A percentile compares a stretch with the other conserved stretches of the same genome.
phyloP scores from a whole-genome alignment of 2,113 vertebrate species.

The Eclectus roratus region DNA sequence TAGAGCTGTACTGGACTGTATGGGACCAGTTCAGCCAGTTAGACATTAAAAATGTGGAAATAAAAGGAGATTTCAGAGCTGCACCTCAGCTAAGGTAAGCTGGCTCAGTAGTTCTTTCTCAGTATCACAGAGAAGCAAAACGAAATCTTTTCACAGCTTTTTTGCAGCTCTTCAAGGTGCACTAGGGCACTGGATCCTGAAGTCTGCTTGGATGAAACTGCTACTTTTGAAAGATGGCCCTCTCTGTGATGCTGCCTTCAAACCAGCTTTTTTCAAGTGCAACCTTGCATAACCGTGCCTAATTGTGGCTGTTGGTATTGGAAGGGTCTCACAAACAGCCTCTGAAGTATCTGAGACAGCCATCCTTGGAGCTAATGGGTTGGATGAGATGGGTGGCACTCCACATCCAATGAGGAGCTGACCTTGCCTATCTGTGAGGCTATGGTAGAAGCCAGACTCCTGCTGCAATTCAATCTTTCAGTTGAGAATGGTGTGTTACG shows the following conservation, averaged over 20 bases:
- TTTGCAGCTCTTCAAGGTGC: background rate
- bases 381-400: background rate
- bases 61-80: slow-evolving; percentile 36
- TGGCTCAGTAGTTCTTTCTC: background rate
- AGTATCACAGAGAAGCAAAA: background rate
- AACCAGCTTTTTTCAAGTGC: background rate
- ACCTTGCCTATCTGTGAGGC: background rate
- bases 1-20: slow-evolving; percentile 16
- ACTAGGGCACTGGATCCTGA: background rate
- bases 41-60: slow-evolving; percentile 21
- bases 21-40: slow-evolving; percentile 52
- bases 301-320: accelerated
- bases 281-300: background rate
- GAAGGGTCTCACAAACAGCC: background rate
- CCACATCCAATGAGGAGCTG: background rate
- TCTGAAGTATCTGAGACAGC: background rate
- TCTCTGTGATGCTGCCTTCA: background rate
- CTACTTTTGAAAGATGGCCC: background rate
- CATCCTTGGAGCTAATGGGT: background rate
- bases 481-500: background rate
- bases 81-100: background rate
- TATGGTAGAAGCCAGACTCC: background rate
- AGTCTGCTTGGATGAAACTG: background rate
- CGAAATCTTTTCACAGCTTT: background rate
- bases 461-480: background rate